These are phyloP conservation scores for Argyrosomus japonicus DNA, from an alignment of 2,113 vertebrate species.

Conservation along the genomic window DNA sequence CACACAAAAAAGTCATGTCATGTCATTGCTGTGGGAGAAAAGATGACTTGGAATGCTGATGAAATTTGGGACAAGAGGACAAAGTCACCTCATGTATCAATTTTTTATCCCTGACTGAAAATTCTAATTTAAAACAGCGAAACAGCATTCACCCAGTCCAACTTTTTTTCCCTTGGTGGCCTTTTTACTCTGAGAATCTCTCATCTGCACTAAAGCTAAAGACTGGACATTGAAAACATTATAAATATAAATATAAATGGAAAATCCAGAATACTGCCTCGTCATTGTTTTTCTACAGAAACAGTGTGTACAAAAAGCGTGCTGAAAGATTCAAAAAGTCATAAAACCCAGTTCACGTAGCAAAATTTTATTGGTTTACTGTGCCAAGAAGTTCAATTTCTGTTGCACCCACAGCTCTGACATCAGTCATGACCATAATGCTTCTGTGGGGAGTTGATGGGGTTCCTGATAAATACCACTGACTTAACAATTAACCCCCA, in stretches of 20 bases:
- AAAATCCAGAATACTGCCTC: not conserved
- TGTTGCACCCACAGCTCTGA: not conserved
- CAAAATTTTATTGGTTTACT: not conserved
- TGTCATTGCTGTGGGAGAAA: too few relatives aligned
- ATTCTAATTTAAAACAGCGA: too few relatives aligned
- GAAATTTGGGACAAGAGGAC: too few relatives aligned
- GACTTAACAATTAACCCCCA: not conserved
- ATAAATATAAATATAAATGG: not conserved
- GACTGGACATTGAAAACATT: not conserved
- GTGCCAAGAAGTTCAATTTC: not conserved
- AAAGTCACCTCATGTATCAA: not conserved
- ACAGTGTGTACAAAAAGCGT: not conserved
- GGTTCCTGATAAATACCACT: conserved; percentile 9
- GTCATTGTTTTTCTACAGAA: not conserved
- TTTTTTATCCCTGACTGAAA: too few relatives aligned
- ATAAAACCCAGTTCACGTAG: not conserved
- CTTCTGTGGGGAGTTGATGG: conserved; percentile 6
- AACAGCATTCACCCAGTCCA: not conserved
- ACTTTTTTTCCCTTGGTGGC: not conserved
- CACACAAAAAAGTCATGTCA: not conserved
- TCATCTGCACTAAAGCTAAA: not conserved
- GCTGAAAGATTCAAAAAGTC: not conserved
- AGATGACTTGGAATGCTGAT: too few relatives aligned
- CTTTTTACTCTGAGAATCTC: not conserved
- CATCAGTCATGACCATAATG: not conserved